Evolutionary conservation across 2,888 invertebrate genomes (phyloP), one percentile per base, ranked within the genome.

Genomic region (Eupelmus urozonus): DNA sequence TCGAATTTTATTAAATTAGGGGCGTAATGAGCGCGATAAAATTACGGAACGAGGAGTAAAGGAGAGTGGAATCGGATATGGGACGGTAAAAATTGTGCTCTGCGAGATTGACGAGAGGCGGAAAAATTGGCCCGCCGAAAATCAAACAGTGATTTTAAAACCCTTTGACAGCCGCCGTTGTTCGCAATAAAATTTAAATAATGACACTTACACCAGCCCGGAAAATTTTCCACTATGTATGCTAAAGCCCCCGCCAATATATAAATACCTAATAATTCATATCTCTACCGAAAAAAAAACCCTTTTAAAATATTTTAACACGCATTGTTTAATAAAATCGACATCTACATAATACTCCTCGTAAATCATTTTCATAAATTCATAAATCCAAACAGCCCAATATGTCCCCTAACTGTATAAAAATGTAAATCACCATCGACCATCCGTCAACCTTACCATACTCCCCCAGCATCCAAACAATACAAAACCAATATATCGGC

Each of bases 291-390:
- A n/a, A 49, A 34, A 5, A 34, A 5, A 34, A 5, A 34, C 9
- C n/a, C 3, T 49, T 49, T 49, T n/a, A 49, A 49, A 49, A 49
- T 49, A 49, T 49, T 49, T 49, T n/a, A 49, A 49, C 7, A 49
- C 49, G 49, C 9, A n/a, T 49, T 49, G 16, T 4, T 1, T 5
- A 1, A n/a, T 49, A 49, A 49, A 49, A 49, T 13, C 4, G 16
- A 16, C 11, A 1, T 49, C 3, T n/a, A 16, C 49, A 49, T n/a
- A 49, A 34, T 34, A 16, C 16, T 4, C n/a, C 3, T 16, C 49
- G n/a, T 49, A 49, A 49, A 5, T 49, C 1, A 16, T n/a, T 49
- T n/a, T 3, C 0, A 49, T 49, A 49, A 49, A 49, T 49, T 49
- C 49, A 49, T n/a, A 13, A 49, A n/a, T 49, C 13, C n/a, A n/a